Base-by-base conservation (phyloP, 2,888 invertebrate genomes). In the Drosophila lacicola region DNA sequence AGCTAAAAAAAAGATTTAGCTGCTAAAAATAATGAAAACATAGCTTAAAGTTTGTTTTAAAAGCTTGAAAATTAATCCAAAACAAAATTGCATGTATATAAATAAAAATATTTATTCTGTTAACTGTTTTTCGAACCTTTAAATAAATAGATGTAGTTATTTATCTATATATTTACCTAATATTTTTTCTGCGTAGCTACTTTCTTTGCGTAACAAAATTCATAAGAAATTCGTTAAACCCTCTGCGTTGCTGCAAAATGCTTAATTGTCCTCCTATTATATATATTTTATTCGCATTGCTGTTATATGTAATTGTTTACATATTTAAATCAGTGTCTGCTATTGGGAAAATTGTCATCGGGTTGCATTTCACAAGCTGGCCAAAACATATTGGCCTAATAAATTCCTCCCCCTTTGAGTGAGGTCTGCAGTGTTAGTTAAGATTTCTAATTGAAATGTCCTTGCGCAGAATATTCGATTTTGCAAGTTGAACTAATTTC, bases 311-410 rank as follows among this genome's bases (percentile, higher is more conserved):
- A 51, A 63, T 45, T 50, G 50, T n/a, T 45, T 63, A 36, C 50
- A 50, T 64, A 44, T 50, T 29, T 14, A 46, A 34, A 34, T 50
- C 14, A 42, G 33, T 13, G 19, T 17, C 46, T n/a, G 25, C n/a
- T 21, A 57, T 61, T 61, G 64, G 44, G 45, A 45, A 63, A 64
- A 51, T 63, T 51, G 64, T 34, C 50, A 39, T 14, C 64, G 37
- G 65, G 29, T 61, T 14, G 42, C 13, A 14, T 14, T 5, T 19
- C 37, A 17, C 46, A 25, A 46, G 4, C 10, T 11, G 17, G 11
- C 25, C 8, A n/a, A 14, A 29, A 10, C 14, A 14, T 19, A 29
- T 44, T 34, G 2, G 6, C 9, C 19, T 17, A 63, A 47, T 11
- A n/a, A 34, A 49, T 36, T 42, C 58, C 47, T 29, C 63, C 61